Evolutionary conservation across 2,113 vertebrate genomes (phyloP).

Genomic region (Nothocercus nigrocapillus): DNA sequence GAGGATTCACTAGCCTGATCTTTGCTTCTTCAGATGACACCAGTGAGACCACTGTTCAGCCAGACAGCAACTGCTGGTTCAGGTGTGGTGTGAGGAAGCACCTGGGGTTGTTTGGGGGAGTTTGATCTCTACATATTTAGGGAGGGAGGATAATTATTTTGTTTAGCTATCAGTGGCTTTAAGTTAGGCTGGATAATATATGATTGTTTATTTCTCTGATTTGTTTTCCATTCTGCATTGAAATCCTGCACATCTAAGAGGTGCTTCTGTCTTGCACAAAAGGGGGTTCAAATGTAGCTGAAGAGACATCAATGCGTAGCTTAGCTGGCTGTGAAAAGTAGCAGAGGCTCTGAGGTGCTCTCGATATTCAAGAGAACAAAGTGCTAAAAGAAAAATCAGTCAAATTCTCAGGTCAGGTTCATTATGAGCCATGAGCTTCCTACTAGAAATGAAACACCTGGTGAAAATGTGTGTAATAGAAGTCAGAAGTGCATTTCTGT

Average conservation of each 20-base stretch:
- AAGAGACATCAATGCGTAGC: background rate
- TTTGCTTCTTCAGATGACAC: background rate
- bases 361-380: slow-evolving; percentile 37
- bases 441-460: slow-evolving; percentile 12
- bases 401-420: slow-evolving; percentile 28
- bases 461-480: background rate
- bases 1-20: background rate
- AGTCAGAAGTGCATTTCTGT: background rate
- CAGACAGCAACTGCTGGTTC: background rate
- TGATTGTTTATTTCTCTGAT: background rate
- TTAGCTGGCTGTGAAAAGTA: slow-evolving; percentile 20
- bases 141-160: background rate
- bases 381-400: slow-evolving; percentile 41
- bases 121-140: background rate
- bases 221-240: background rate
- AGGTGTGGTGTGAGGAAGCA: background rate
- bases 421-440: slow-evolving; percentile 19
- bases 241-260: slow-evolving; percentile 22
- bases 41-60: background rate
- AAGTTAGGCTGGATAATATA: background rate
- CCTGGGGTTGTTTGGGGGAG: background rate
- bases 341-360: background rate
- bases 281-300: background rate
- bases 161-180: background rate
- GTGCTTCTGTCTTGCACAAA: slow-evolving; percentile 38